These are phyloP conservation scores for Eupithecia subfuscata DNA, from an alignment of 2,888 invertebrate genomes.

Conservation along the genomic window DNA sequence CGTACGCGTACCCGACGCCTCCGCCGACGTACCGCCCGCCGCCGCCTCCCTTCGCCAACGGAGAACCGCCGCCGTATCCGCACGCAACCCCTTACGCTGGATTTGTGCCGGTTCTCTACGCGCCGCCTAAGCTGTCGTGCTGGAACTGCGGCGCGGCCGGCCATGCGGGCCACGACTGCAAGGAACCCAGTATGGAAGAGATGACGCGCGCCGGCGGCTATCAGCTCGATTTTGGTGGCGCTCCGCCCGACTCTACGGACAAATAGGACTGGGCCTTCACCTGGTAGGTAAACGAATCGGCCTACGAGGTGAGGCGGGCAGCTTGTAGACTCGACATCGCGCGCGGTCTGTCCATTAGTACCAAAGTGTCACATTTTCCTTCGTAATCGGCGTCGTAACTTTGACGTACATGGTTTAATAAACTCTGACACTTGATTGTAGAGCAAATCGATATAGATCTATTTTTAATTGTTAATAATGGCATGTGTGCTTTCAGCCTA, in stretches of 20 bases:
- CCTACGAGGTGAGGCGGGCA: conserved; percentile 41
- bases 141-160: conserved; percentile 95
- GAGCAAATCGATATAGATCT: conserved; percentile 57
- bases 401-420: conserved; percentile 45
- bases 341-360: conserved; percentile 51
- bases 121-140: conserved; percentile 89
- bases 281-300: conserved; percentile 38
- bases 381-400: conserved; percentile 38
- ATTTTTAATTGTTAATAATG: conserved; percentile 52
- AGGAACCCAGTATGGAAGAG: conserved; percentile 96
- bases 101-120: conserved; percentile 81
- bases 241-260: conserved; percentile 73
- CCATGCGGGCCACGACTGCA: conserved; percentile 94
- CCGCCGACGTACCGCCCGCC: conserved; percentile 74
- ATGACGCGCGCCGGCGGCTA: conserved; percentile 90
- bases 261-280: conserved; percentile 61
- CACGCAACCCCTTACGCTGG: conserved; percentile 75
- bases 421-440: conserved; percentile 50
- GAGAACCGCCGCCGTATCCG: conserved; percentile 75
- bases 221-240: conserved; percentile 86
- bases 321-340: conserved; percentile 41
- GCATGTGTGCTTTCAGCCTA: conserved; percentile 61
- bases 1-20: conserved; percentile 73
- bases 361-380: conserved; percentile 62
- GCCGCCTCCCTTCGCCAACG: conserved; percentile 77